Conservation (phyloP, 2,888 invertebrate genomes). For the Drosophila meridiana region DNA sequence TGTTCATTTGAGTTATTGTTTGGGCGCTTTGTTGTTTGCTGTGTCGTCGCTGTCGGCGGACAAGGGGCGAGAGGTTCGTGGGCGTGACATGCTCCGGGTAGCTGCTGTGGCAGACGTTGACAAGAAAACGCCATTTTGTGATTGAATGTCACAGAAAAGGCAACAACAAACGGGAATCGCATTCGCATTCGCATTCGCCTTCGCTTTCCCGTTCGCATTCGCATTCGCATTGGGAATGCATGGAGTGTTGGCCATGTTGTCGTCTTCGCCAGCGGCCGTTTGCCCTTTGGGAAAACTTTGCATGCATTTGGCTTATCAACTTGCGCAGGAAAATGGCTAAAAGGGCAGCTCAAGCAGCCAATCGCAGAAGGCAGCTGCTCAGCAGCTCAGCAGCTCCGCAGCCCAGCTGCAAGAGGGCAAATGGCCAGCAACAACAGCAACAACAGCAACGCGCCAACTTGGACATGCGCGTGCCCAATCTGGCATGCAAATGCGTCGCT, state of each 20-base stretch:
- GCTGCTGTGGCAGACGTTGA: conserved; percentile 79
- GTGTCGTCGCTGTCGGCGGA: conserved; percentile 51
- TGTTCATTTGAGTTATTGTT: conserved; percentile 77
- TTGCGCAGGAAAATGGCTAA: conserved; percentile 70
- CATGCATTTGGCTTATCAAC: conserved; percentile 79
- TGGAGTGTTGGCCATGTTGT: conserved; percentile 30
- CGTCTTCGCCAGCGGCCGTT: conserved; percentile 33
- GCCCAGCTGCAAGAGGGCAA: conserved; percentile 54
- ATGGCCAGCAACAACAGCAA: conserved; percentile 69
- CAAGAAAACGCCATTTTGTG: conserved; percentile 83
- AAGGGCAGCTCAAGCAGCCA: conserved; percentile 65
- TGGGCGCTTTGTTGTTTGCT: conserved; percentile 64
- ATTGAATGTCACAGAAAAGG: conserved; percentile 82
- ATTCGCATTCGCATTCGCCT: conserved; percentile 2
- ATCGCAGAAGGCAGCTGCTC: conserved; percentile 65
- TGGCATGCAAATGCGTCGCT: conserved; percentile 75
- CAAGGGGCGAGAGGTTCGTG: conserved; percentile 48
- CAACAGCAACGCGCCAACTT: conserved; percentile 55
- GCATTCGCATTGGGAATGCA: conserved; percentile 21
- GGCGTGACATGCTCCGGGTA: conserved; percentile 67
- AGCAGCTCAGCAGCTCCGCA: conserved; percentile 9
- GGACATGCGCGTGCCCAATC: conserved; percentile 79
- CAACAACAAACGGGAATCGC: conserved; percentile 30
- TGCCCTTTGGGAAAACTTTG: conserved; percentile 48
- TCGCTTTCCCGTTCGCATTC: neutral